Evolutionary conservation across 2,888 invertebrate genomes (phyloP), one percentile per base, ranked within the genome.

Genomic region (Tetranychus truncatus): DNA sequence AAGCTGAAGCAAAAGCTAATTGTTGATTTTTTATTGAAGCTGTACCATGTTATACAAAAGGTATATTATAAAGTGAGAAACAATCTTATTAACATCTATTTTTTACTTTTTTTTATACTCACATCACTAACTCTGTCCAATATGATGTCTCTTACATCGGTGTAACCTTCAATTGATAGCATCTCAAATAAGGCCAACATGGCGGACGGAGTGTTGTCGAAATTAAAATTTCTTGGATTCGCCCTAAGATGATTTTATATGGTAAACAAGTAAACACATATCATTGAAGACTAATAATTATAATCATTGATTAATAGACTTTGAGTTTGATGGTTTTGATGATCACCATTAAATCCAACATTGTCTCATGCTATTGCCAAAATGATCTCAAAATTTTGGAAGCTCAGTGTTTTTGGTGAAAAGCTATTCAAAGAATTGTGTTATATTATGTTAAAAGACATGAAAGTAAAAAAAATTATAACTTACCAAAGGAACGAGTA

Each of bases 401-500:
- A 46, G 15, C 3, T 20, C 9, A 20, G 65, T 20, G 11, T 66
- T 44, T 15, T 18, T 15, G 45, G 44, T 9, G 11, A 44, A 44
- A 73, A 45, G 34, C 24, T 71, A 20, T 11, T 72, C 20, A 5
- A 9, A 1, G 15, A 11, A 45, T 18, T 34, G 24, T 15, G 24
- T 72, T 72, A 34, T 72, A 15, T 72, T 72, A 11, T 11, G 9
- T 44, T 72, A 15, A 18, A 45, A 45, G 15, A 15, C 6, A 20
- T 45, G 20, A 72, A 34, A 6, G 24, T 24, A 24, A 34, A 34
- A n/a, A 34, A 34, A 34, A 34, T 34, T 3, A 15, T 18, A 34
- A 75, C 87, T 85, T 83, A 92, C 96, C 97, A 97, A 67, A 97
- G 95, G n/a, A n/a, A 81, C 97, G 86, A 1, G 97, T 96, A 71